phyloP scores from a whole-genome alignment of 2,113 vertebrate species.

The Pica pica region DNA sequence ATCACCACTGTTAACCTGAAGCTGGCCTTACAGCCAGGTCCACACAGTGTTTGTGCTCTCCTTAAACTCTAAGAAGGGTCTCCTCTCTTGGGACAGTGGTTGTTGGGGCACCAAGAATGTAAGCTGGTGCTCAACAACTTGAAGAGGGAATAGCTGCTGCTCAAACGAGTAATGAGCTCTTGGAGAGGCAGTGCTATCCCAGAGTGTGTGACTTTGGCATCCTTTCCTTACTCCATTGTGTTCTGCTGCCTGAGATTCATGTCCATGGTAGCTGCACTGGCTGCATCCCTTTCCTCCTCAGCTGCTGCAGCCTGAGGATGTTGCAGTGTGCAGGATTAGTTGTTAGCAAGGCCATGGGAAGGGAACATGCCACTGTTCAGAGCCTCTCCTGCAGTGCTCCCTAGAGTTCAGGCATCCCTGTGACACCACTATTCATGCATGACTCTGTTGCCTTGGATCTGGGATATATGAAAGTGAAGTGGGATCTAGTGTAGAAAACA shows the following conservation, averaged over 20 bases:
- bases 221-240: background rate
- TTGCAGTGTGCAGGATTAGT: background rate
- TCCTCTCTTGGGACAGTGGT: background rate
- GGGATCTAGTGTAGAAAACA: background rate
- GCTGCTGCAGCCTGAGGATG: background rate
- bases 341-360: background rate
- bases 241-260: background rate
- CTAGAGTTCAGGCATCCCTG: background rate
- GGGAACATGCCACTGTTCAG: background rate
- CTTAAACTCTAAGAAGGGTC: background rate
- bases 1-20: background rate
- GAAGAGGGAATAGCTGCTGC: background rate
- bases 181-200: background rate
- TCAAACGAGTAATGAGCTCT: background rate
- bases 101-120: background rate
- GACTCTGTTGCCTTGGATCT: background rate
- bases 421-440: background rate
- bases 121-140: background rate
- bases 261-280: background rate
- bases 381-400: background rate
- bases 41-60: background rate
- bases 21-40: background rate
- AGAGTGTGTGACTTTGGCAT: background rate
- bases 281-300: background rate
- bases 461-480: accelerated